Evolutionary conservation across 1,140 invertebrate genomes (phyloP).

Genomic region (Procambarus clarkii): DNA sequence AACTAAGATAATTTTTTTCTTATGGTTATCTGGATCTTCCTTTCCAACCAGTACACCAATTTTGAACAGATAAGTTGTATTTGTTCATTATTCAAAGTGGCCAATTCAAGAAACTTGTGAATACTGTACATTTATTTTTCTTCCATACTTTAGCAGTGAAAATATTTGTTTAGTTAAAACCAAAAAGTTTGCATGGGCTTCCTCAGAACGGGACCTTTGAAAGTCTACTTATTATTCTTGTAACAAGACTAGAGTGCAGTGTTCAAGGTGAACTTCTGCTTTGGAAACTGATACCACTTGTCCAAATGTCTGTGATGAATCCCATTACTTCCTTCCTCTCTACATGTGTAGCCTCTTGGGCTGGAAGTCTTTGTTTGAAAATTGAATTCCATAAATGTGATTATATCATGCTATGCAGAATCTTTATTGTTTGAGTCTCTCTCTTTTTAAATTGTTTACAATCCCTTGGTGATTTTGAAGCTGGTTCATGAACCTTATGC

Average conservation of each 20-base stretch:
- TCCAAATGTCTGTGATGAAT: constrained; percentile 61
- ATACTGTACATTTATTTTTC: constrained; percentile 7
- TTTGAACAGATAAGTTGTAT: background rate
- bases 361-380: constrained; percentile 28
- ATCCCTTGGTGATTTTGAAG: no score
- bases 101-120: constrained; percentile 13
- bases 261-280: background rate
- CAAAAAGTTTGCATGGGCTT: constrained; percentile 25
- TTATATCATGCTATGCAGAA: constrained; percentile 53
- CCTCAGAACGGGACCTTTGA: constrained; percentile 33
- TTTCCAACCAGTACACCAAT: constrained; percentile 5
- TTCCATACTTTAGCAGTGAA: constrained; percentile 10
- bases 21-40: constrained; percentile 18
- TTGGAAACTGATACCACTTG: constrained; percentile 21
- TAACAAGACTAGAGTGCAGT: constrained; percentile 1
- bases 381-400: constrained; percentile 60
- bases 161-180: background rate
- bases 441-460: background rate
- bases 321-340: background rate
- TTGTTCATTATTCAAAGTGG: constrained; percentile 1
- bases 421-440: constrained; percentile 25
- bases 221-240: background rate
- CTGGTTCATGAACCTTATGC: background rate
- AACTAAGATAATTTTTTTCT: background rate
- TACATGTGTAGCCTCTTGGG: background rate